Evolutionary conservation across 2,113 vertebrate species (phyloP).

Genomic region (Podiceps cristatus): DNA sequence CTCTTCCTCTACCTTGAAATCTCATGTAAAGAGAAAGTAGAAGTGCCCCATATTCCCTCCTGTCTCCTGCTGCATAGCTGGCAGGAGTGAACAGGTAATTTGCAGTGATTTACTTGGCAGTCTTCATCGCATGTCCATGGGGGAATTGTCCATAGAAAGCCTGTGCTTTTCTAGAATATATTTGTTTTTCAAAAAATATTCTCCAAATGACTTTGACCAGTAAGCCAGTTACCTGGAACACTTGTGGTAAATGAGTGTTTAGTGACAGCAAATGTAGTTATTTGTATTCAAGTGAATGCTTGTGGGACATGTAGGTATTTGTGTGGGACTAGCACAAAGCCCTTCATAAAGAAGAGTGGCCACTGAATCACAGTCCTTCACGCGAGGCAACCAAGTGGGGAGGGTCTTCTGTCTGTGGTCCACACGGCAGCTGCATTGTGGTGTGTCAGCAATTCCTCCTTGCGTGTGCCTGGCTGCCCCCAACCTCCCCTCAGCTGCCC

Average conservation of each 20-base stretch:
- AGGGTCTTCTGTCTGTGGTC: neutral
- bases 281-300: neutral
- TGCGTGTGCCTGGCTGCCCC: neutral
- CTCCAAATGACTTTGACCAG: neutral
- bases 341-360: neutral
- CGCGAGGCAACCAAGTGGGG: accelerated
- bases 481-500: neutral
- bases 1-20: neutral
- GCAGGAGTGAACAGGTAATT: neutral
- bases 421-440: neutral
- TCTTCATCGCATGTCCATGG: accelerated
- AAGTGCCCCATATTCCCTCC: neutral
- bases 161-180: neutral
- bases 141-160: neutral
- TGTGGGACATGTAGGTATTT: neutral
- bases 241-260: neutral
- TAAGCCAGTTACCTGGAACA: neutral
- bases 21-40: neutral
- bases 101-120: neutral
- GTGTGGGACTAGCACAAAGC: neutral
- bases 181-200: neutral
- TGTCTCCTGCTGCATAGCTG: neutral
- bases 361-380: neutral
- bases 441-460: neutral
- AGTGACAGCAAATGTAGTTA: neutral